phyloP scores from a whole-genome alignment of 2,888 invertebrate species.

The Catocala nupta region DNA sequence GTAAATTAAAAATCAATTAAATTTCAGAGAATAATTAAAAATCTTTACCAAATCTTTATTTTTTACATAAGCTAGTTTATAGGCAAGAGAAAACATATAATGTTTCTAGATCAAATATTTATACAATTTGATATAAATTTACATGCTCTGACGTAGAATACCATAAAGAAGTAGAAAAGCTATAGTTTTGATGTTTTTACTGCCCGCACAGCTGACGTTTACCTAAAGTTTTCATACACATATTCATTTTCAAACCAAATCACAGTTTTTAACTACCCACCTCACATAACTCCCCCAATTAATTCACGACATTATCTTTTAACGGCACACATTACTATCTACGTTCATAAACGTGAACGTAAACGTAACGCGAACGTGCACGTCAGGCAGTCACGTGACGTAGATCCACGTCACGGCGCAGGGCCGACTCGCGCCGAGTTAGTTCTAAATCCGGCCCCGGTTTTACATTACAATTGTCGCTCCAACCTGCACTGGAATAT shows the following conservation, averaged over 20 bases:
- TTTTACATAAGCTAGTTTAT: too few relatives aligned
- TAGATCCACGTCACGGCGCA: slow-evolving; percentile 17
- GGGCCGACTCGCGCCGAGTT: slow-evolving; percentile 38
- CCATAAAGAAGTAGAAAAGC: too few relatives aligned
- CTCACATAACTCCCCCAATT: slow-evolving; percentile 15
- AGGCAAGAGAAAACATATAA: too few relatives aligned
- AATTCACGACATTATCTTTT: slow-evolving; percentile 36
- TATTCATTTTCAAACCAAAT: slow-evolving; percentile 10
- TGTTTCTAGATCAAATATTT: too few relatives aligned
- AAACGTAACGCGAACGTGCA: slow-evolving; percentile 37
- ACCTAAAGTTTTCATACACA: not conserved
- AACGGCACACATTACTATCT: slow-evolving; percentile 34
- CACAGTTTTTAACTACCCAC: slow-evolving; percentile 15
- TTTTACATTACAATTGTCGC: slow-evolving; percentile 80
- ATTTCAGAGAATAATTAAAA: too few relatives aligned
- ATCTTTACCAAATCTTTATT: too few relatives aligned
- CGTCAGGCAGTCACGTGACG: slow-evolving; percentile 37
- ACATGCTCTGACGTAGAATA: too few relatives aligned
- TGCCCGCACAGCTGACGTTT: too few relatives aligned
- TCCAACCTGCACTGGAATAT: slow-evolving; percentile 72
- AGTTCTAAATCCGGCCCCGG: slow-evolving; percentile 57
- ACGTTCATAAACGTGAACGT: slow-evolving; percentile 32
- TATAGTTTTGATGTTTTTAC: too few relatives aligned
- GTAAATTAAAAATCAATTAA: too few relatives aligned
- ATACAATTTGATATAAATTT: too few relatives aligned